Percentiles rank a stretch among this genome's conserved stretches.
phyloP scores from a whole-genome alignment of 2,797 vertebrate species.

The Thalassophryne amazonica region DNA sequence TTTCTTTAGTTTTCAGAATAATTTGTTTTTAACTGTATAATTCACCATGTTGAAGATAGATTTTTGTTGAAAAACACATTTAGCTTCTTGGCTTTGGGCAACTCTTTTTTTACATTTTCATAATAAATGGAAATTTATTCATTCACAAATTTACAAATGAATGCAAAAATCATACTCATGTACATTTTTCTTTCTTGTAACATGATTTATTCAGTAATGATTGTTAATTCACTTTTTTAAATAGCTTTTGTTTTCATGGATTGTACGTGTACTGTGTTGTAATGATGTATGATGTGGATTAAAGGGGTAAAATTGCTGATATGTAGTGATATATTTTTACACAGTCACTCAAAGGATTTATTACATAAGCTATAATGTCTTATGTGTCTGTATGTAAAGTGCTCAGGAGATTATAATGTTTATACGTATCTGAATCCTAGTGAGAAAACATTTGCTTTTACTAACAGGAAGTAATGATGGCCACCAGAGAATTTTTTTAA shows the following conservation, averaged over 20 bases:
- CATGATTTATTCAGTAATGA: neutral
- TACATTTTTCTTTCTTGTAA: neutral
- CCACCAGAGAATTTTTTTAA: too few relatives aligned
- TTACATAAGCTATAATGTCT: constrained; percentile 63
- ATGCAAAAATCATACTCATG: neutral
- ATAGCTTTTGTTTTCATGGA: constrained; percentile 4
- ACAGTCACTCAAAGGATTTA: constrained; percentile 67
- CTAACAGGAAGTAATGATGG: too few relatives aligned
- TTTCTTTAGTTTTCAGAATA: constrained; percentile 19
- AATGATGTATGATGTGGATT: constrained; percentile 41
- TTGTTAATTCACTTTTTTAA: neutral
- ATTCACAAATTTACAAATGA: neutral
- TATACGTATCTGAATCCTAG: constrained; percentile 54
- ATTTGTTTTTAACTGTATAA: constrained; percentile 16
- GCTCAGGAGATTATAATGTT: constrained; percentile 69
- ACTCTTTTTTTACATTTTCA: constrained; percentile 18
- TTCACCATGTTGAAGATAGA: constrained; percentile 5
- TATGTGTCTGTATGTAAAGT: constrained; percentile 59
- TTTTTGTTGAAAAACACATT: constrained; percentile 25
- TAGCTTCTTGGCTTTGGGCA: constrained; percentile 5
- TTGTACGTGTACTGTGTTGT: neutral
- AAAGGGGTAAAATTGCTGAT: constrained; percentile 52
- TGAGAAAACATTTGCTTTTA: constrained; percentile 69
- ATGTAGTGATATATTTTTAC: constrained; percentile 48
- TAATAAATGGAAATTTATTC: neutral